These are phyloP conservation scores for Channa argus DNA, from an alignment of 2,113 vertebrate genomes.

Conservation along the genomic window DNA sequence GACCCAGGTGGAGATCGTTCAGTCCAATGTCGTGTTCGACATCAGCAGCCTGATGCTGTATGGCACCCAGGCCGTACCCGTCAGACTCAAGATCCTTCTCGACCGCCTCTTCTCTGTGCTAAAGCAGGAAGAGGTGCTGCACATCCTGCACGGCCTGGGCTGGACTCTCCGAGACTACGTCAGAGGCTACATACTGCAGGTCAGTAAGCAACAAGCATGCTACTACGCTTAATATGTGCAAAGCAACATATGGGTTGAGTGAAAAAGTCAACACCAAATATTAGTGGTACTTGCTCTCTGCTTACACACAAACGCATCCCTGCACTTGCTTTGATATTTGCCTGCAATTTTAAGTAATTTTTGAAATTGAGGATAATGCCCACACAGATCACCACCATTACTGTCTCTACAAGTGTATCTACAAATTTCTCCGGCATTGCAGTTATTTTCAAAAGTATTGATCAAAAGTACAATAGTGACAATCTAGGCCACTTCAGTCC, in stretches of 20 bases:
- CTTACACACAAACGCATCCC: slow-evolving; percentile 13
- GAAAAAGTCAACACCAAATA: slow-evolving; percentile 9
- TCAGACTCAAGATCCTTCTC: slow-evolving; percentile 96
- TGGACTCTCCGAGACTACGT: slow-evolving; percentile 99
- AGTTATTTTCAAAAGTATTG: slow-evolving; percentile 53
- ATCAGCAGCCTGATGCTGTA: slow-evolving; percentile 99
- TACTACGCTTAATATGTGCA: neutral
- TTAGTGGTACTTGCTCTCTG: neutral
- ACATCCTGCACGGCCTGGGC: slow-evolving; percentile 95
- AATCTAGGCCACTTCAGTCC: slow-evolving; percentile 66
- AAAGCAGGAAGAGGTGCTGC: slow-evolving; percentile 96
- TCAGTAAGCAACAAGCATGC: slow-evolving; percentile 49
- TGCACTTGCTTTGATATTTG: slow-evolving; percentile 9
- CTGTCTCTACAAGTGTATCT: slow-evolving; percentile 26
- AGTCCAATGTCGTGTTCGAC: slow-evolving; percentile 97
- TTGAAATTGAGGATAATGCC: slow-evolving; percentile 34
- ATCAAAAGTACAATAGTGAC: slow-evolving; percentile 47
- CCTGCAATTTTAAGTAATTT: slow-evolving; percentile 38
- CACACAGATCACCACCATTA: slow-evolving; percentile 21
- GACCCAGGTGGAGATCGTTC: slow-evolving; percentile 97
- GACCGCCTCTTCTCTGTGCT: slow-evolving; percentile 99
- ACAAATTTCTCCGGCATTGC: slow-evolving; percentile 10
- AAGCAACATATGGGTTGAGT: slow-evolving; percentile 16
- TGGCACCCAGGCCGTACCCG: slow-evolving; percentile 95
- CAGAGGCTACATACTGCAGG: slow-evolving; percentile 97